Evolutionary conservation across 2,888 invertebrate genomes (phyloP).

Genomic region (Laspeyria flexula): DNA sequence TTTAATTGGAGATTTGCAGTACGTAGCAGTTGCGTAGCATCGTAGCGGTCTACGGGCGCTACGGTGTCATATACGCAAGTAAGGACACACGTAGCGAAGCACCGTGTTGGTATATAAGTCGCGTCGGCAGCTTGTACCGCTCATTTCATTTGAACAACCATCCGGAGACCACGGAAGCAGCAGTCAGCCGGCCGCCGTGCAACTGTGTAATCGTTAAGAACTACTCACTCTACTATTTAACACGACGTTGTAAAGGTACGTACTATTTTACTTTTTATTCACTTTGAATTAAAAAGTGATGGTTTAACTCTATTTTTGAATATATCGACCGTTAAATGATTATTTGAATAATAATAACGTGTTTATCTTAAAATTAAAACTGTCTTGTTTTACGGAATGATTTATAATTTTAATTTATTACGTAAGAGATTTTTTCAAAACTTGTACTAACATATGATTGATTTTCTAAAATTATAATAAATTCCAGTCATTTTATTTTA

Average conservation of each 20-base stretch:
- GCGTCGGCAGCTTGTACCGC: constrained; percentile 57
- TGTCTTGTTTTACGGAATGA: no score
- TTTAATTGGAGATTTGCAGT: no score
- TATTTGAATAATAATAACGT: no score
- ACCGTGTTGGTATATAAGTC: constrained; percentile 70
- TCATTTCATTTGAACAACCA: constrained; percentile 75
- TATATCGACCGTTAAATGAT: no score
- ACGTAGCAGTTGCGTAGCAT: constrained; percentile 38
- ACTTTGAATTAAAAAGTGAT: neutral
- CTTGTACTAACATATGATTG: no score
- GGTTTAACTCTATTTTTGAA: no score
- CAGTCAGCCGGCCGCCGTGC: constrained; percentile 26
- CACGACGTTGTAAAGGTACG: constrained; percentile 31
- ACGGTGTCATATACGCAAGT: constrained; percentile 60
- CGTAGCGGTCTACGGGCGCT: constrained; percentile 49
- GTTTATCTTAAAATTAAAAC: no score
- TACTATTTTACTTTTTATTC: constrained; percentile 2
- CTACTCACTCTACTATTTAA: constrained; percentile 1
- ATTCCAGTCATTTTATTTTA: no score
- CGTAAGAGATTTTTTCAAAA: no score
- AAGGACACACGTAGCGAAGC: constrained; percentile 43
- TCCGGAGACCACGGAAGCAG: constrained; percentile 59
- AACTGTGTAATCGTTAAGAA: constrained; percentile 19
- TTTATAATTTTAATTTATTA: no score
- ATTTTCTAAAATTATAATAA: no score